Base-by-base conservation (phyloP, 2,888 invertebrate species). In the Balanococcus diminutus region DNA sequence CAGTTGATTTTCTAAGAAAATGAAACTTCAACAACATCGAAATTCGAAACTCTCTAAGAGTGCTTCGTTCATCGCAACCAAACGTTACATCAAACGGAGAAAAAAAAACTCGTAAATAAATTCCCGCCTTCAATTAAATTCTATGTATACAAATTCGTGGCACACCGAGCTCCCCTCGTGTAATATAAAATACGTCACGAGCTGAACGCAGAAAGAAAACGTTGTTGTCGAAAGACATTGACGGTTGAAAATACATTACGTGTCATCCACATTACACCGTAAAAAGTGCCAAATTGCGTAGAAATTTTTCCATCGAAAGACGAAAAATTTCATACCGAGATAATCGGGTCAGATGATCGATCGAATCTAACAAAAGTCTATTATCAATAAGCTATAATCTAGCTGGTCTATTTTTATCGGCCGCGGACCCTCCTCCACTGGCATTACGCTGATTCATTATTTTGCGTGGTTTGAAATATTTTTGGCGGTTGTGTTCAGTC, bases 391-490 rank as follows among this genome's bases (percentile, higher is more conserved):
- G 39, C 79, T 84, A 84, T 84, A 84, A 84, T 84, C 72, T 84
- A 83, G 84, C 84, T 72, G 72, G 39, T 84, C 84, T 84, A 84
- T 84, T 84, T 84, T 84, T 84, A 75, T 39, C 25, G n/a, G n/a
- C n/a, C 75, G 22, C 61, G 19, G 19, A 42, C 75, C 84, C 84
- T 84, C 83, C 56, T 83, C 75, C 46, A 11, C 84, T 61, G 42
- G 32, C 75, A 22, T 75, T 75, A 39, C 75, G 84, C 72, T 75
- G 46, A 84, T 72, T 84, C 84, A 75, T 39, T 75, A 84, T 39
- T 84, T 84, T 84, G 84, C 84, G 84, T 84, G 75, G 84, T 84
- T 75, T 75, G 51, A 84, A 84, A 84, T 84, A 84, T 84, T 84
- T 84, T 84, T 84, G 84, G 84, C 84, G 84, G 84, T 84, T 75